Conservation (phyloP, 2,888 invertebrate species). For the Drosophila pseudotalamancana region DNA sequence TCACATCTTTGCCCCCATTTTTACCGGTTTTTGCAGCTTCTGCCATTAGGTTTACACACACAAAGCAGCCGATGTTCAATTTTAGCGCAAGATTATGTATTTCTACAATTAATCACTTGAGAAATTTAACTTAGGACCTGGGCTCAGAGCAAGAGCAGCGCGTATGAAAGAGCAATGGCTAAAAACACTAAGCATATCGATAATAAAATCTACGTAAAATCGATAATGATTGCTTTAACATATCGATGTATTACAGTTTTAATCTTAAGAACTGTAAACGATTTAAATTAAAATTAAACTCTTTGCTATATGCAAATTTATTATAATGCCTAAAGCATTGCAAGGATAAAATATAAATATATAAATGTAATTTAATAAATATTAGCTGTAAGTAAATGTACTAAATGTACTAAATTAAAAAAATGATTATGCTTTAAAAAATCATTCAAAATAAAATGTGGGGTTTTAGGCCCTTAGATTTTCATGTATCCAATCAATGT, state of each 20-base stretch:
- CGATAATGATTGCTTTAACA: conserved; percentile 13
- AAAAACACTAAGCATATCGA: conserved; percentile 38
- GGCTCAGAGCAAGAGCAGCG: conserved; percentile 21
- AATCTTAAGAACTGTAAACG: conserved; percentile 6
- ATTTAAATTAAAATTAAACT: not conserved
- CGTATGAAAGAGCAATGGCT: conserved; percentile 31
- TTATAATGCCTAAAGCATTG: not conserved
- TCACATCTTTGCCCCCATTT: conserved; percentile 29
- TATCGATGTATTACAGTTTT: conserved; percentile 6
- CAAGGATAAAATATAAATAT: not conserved
- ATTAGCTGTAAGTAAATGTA: too few relatives aligned
- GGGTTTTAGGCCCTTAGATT: conserved; percentile 35
- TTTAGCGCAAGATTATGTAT: conserved; percentile 28
- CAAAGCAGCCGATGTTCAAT: conserved; percentile 33
- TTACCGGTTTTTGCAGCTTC: conserved; percentile 76
- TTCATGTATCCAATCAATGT: conserved; percentile 59
- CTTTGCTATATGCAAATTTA: not conserved
- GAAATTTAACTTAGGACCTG: conserved; percentile 23
- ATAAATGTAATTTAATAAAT: too few relatives aligned
- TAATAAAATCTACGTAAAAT: conserved; percentile 5
- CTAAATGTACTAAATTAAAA: too few relatives aligned
- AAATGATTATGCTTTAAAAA: too few relatives aligned
- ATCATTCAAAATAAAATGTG: not conserved
- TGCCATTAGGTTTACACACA: conserved; percentile 63
- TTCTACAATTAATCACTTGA: conserved; percentile 10